A percentile compares a stretch with the other conserved stretches of the same genome.
Conservation (phyloP, 2,113 vertebrate genomes). For the Proteles cristata region DNA sequence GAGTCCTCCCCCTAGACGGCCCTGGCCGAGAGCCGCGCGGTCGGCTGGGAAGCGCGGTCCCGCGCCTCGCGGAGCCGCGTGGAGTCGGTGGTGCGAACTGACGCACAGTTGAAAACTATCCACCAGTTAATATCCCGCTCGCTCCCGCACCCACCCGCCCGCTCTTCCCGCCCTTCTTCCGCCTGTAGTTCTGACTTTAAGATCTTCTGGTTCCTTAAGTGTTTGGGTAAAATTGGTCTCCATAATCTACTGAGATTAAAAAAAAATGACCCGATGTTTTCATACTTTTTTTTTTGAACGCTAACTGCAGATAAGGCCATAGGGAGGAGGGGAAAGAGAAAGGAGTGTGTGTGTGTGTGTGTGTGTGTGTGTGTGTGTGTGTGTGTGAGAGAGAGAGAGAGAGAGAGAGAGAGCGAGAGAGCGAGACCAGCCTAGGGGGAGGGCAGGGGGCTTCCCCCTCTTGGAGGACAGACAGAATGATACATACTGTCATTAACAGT, state of each 20-base stretch:
- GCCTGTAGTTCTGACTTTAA: background rate
- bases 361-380: background rate
- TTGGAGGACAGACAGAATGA: conserved; percentile 69
- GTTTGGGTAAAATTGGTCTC: background rate
- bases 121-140: background rate
- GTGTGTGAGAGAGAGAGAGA: background rate
- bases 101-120: conserved; percentile 21
- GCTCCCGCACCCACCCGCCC: background rate
- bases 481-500: conserved; percentile 72
- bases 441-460: conserved; percentile 50
- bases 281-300: conserved; percentile 41
- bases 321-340: background rate
- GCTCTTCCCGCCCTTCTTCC: background rate
- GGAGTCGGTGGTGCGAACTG: background rate
- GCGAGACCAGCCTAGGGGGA: background rate
- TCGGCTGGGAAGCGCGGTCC: fast-evolving
- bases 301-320: background rate
- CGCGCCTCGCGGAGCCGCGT: background rate
- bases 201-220: background rate
- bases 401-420: background rate
- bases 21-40: fast-evolving
- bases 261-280: conserved; percentile 6
- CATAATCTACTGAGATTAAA: background rate
- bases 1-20: background rate
- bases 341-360: background rate